Evolutionary conservation across 2,797 vertebrate species (phyloP).

Genomic region (Chaunax sp.): DNA sequence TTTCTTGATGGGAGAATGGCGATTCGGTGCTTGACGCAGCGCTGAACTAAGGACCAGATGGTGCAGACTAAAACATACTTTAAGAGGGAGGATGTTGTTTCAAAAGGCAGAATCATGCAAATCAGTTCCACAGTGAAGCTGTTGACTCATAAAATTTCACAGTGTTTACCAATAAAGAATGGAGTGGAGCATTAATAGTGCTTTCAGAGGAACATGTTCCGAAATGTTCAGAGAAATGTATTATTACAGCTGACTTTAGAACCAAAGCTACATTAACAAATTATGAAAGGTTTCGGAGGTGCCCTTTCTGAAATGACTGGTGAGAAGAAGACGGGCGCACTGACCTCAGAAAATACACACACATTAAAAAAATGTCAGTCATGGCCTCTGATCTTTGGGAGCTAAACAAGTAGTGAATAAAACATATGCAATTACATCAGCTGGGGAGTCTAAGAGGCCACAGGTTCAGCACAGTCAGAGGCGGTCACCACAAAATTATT

Average conservation of each 20-base stretch:
- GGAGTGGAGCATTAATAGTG: constrained; percentile 73
- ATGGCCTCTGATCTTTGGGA: constrained; percentile 60
- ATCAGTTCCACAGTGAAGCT: constrained; percentile 71
- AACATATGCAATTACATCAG: constrained; percentile 65
- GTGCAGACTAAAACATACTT: constrained; percentile 70
- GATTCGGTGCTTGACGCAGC: constrained; percentile 55
- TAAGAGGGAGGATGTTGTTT: constrained; percentile 71
- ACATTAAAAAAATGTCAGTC: constrained; percentile 63
- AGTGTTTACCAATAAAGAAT: constrained; percentile 82
- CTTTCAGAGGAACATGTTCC: constrained; percentile 70
- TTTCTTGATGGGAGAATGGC: constrained; percentile 57
- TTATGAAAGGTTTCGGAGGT: constrained; percentile 69
- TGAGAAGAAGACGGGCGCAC: constrained; percentile 35
- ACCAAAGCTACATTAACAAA: constrained; percentile 76
- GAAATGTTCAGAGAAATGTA: constrained; percentile 63
- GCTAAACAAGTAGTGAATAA: constrained; percentile 59
- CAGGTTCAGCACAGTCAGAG: constrained; percentile 43
- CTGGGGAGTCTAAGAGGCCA: constrained; percentile 42
- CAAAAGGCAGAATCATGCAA: constrained; percentile 76
- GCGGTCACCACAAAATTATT: constrained; percentile 42
- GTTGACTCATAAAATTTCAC: constrained; percentile 76
- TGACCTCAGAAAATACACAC: constrained; percentile 56
- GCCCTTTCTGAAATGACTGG: constrained; percentile 53
- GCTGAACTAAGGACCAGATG: constrained; percentile 74
- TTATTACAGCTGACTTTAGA: constrained; percentile 67